Conservation (phyloP, 2,113 vertebrate species). For the Syngnathus typhle region DNA sequence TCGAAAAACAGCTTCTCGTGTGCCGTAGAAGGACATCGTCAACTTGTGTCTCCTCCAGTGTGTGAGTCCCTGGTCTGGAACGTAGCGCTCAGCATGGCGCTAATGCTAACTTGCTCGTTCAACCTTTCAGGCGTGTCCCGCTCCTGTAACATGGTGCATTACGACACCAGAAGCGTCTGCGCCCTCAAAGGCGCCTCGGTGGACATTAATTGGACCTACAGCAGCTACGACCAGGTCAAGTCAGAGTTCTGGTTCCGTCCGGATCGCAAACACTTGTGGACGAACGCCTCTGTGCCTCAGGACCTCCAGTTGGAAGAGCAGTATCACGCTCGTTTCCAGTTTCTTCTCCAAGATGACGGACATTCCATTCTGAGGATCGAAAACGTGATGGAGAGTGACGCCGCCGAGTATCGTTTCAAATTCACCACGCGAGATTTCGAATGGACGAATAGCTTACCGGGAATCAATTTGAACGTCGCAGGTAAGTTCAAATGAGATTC, state of each 20-base stretch:
- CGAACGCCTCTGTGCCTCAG: background rate
- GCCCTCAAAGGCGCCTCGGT: background rate
- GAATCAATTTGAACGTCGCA: slow-evolving; percentile 7
- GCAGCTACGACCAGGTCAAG: background rate
- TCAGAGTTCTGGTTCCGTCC: slow-evolving; percentile 1
- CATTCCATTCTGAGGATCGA: slow-evolving; percentile 1
- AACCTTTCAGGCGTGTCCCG: background rate
- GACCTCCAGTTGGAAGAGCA: background rate
- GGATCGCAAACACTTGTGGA: background rate
- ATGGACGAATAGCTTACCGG: slow-evolving; percentile 1
- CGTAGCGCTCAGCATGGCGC: background rate
- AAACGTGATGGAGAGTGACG: slow-evolving; percentile 8
- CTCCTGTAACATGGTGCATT: background rate
- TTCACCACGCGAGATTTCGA: background rate
- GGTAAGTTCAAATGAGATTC: background rate
- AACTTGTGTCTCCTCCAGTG: background rate
- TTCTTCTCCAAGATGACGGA: background rate
- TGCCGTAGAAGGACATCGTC: background rate
- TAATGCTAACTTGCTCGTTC: background rate
- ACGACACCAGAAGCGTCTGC: background rate
- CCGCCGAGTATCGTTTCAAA: slow-evolving; percentile 9
- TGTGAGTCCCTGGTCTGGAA: background rate
- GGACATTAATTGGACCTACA: background rate
- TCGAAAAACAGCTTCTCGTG: background rate
- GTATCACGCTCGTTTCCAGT: background rate